Conservation (phyloP, 2,888 invertebrate species). For the Athetis lepigone region DNA sequence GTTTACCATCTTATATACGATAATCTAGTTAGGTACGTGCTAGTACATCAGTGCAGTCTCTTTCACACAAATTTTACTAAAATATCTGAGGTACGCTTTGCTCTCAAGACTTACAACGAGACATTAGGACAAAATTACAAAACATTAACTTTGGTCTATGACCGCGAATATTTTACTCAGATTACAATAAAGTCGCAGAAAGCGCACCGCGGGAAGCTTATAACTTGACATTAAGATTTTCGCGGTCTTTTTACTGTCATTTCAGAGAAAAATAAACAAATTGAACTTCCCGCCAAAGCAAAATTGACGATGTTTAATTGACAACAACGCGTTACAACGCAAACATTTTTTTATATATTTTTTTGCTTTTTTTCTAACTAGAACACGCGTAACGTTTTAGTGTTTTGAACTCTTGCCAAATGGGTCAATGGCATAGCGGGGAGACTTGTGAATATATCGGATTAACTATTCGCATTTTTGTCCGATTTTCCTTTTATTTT, state of each 20-base stretch:
- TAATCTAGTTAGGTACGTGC: no score
- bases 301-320: slow-evolving; percentile 42
- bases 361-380: slow-evolving; percentile 62
- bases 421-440: slow-evolving; percentile 78
- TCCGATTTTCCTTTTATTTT: slow-evolving; percentile 38
- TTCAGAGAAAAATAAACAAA: background rate
- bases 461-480: slow-evolving; percentile 57
- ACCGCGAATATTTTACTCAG: slow-evolving; percentile 33
- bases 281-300: background rate
- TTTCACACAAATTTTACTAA: slow-evolving; percentile 6
- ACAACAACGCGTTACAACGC: slow-evolving; percentile 35
- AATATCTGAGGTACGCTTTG: background rate
- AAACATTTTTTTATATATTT: slow-evolving; percentile 55
- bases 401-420: slow-evolving; percentile 78
- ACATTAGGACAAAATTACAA: slow-evolving; percentile 45
- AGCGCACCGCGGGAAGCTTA: slow-evolving; percentile 26
- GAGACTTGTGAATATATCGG: slow-evolving; percentile 67
- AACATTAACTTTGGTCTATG: slow-evolving; percentile 33
- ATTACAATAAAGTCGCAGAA: slow-evolving; percentile 29
- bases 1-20: no score
- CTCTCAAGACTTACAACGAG: slow-evolving; percentile 14
- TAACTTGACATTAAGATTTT: slow-evolving; percentile 27
- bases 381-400: slow-evolving; percentile 68
- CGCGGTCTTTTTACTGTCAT: background rate
- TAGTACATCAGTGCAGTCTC: no score